Conservation (phyloP, 2,888 invertebrate genomes). For the Limnephilus auricula region DNA sequence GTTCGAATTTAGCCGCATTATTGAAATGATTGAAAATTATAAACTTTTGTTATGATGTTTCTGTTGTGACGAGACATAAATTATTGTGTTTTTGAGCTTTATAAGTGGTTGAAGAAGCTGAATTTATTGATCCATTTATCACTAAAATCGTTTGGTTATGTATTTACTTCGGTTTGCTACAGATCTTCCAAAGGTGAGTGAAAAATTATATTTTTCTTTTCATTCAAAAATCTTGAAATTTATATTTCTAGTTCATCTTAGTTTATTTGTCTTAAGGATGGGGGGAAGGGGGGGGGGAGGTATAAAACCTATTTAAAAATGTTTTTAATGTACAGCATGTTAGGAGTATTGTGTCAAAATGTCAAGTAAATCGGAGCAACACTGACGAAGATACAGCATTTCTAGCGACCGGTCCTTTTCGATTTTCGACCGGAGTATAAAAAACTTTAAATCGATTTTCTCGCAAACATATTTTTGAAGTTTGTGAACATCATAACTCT, state of each 20-base stretch:
- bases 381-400: too few relatives aligned
- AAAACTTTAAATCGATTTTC: too few relatives aligned
- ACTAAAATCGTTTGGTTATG: not conserved
- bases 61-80: not conserved
- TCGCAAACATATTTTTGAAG: too few relatives aligned
- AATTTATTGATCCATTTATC: not conserved
- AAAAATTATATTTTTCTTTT: not conserved
- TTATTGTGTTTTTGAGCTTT: not conserved
- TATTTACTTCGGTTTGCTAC: not conserved
- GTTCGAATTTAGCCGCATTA: not conserved
- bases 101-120: not conserved
- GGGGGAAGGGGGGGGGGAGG: too few relatives aligned
- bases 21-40: not conserved
- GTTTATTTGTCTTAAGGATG: not conserved
- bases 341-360: too few relatives aligned
- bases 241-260: not conserved
- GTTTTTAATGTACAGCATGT: too few relatives aligned
- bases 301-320: too few relatives aligned
- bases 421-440: too few relatives aligned
- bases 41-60: not conserved
- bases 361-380: too few relatives aligned
- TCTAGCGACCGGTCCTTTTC: too few relatives aligned
- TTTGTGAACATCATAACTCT: too few relatives aligned
- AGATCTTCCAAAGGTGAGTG: not conserved
- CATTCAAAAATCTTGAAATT: too few relatives aligned